phyloP scores from a whole-genome alignment of 2,797 vertebrate species.

The Brachymystax lenok region DNA sequence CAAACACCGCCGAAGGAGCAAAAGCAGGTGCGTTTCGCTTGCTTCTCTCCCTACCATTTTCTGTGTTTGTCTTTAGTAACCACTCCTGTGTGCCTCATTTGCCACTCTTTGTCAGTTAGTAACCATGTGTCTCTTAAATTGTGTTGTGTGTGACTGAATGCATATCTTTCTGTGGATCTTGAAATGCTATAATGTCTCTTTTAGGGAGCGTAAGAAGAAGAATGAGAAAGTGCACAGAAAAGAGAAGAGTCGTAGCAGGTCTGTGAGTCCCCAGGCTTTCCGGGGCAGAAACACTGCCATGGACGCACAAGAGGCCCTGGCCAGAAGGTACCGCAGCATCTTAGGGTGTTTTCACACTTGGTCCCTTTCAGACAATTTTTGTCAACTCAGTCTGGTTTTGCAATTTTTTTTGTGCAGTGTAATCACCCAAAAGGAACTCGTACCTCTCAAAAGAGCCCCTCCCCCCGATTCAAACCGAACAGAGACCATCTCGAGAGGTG shows the following conservation, averaged over 20 bases:
- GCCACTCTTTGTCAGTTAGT: constrained; percentile 20
- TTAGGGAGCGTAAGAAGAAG: constrained; percentile 91
- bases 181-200: constrained; percentile 19
- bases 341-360: neutral
- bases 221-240: constrained; percentile 84
- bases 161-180: constrained; percentile 13
- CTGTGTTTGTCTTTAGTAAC: neutral
- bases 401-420: too few relatives aligned
- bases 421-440: too few relatives aligned
- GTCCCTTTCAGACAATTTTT: too few relatives aligned
- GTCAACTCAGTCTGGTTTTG: too few relatives aligned
- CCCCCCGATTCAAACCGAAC: too few relatives aligned
- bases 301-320: constrained; percentile 97
- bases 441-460: too few relatives aligned
- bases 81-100: neutral
- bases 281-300: constrained; percentile 95
- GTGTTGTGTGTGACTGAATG: neutral
- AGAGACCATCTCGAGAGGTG: too few relatives aligned
- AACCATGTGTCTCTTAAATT: neutral
- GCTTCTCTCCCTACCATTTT: neutral
- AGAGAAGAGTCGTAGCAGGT: constrained; percentile 85
- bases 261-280: constrained; percentile 86
- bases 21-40: constrained; percentile 78
- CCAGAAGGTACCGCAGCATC: constrained; percentile 82
- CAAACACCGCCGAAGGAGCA: constrained; percentile 90